phyloP scores from a whole-genome alignment of 2,888 invertebrate genomes.

The Acanthacorydalis orientalis region DNA sequence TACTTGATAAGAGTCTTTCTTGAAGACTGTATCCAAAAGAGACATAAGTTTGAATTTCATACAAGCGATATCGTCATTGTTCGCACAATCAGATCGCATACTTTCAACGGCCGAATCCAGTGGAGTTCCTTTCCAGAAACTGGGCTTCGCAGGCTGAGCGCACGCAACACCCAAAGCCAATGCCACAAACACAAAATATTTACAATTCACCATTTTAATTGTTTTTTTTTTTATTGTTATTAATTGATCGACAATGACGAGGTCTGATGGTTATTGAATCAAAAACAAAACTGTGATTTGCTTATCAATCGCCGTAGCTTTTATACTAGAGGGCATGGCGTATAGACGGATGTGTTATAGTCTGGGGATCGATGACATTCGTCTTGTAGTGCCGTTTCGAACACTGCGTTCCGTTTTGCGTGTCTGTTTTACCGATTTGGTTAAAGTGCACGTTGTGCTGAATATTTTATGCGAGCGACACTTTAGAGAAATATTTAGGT shows the following conservation, averaged over 20 bases:
- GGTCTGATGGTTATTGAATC: too few species aligned
- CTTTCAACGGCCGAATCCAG: constrained; percentile 60
- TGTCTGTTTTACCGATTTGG: too few species aligned
- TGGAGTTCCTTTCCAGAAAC: constrained; percentile 52
- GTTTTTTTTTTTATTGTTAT: background rate
- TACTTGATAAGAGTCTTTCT: constrained; percentile 66
- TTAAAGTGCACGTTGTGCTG: too few species aligned
- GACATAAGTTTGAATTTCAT: constrained; percentile 71
- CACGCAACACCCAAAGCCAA: constrained; percentile 39
- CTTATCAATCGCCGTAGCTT: background rate
- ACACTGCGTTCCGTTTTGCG: too few species aligned
- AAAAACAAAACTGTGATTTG: background rate
- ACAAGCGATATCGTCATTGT: constrained; percentile 63
- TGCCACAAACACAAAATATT: constrained; percentile 25
- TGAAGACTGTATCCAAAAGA: constrained; percentile 59
- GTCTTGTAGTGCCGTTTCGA: too few species aligned
- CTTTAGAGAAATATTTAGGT: too few species aligned
- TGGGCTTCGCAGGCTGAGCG: constrained; percentile 43
- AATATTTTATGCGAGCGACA: too few species aligned
- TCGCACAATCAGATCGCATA: constrained; percentile 56
- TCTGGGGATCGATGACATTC: too few species aligned
- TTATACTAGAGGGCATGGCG: background rate
- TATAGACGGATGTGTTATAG: too few species aligned
- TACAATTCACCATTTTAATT: constrained; percentile 13
- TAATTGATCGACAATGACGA: constrained; percentile 7